Base-by-base conservation (phyloP, 1,140 invertebrate genomes). In the Diabrotica undecimpunctata region DNA sequence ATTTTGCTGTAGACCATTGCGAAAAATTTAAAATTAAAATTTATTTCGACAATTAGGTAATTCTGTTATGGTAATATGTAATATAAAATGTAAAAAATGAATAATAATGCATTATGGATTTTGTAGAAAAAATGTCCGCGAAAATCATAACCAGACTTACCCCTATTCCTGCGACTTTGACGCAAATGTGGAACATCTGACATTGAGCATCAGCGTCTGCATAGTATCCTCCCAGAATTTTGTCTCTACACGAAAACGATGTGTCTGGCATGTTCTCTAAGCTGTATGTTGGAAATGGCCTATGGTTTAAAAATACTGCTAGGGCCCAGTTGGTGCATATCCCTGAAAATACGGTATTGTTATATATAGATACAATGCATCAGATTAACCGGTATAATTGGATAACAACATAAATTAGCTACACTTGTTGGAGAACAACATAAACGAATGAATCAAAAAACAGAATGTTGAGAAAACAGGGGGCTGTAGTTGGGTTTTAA, bases 101-200 rank as follows among this genome's bases (percentile, higher is more conserved):
- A n/a, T n/a, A n/a, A n/a, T n/a, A n/a, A n/a, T n/a, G n/a, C 12
- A 12, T 12, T 12, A 51, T 51, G 1, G 2, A 51, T 51, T 51
- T 51, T 51, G 1, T 51, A n/a, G 46, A 11, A 1, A 12, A 10
- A 11, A 12, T 11, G 5, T 12, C 46, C 5, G 12, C 5, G 46
- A 56, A 25, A 56, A 7, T 25, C 12, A 36, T 56, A 12, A 56
- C 6, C 8, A 7, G 10, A 82, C 82, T 85, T 81, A 87, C 85
- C 68, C 87, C 88, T 61, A 86, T 82, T 63, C 90, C 90, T 11
- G 90, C 87, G 35, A 93, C 89, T 75, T 89, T 89, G 25, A 93
- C 91, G 77, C 93, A 95, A 55, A 95, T 90, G 76, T 95, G 93
- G 79, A 95, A 95, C 82, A 95, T 91, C 80, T 95, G 93, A 80